Evolutionary conservation across 2,113 vertebrate genomes (phyloP).

Genomic region (Lethenteron reissneri): DNA sequence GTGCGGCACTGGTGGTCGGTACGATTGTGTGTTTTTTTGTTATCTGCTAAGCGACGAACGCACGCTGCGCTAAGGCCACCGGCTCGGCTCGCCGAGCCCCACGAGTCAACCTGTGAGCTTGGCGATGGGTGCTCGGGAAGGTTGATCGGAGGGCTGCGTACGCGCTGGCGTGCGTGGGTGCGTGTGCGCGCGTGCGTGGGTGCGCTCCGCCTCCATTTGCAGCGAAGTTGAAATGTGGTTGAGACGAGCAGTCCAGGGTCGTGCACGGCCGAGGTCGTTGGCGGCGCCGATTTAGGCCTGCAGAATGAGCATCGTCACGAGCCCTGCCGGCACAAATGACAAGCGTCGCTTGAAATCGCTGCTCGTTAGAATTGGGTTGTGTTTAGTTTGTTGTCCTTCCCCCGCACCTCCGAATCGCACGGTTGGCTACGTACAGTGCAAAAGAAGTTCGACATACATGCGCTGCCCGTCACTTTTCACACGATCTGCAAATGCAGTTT

Average conservation of each 20-base stretch:
- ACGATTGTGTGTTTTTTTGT: neutral
- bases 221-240: too few species aligned
- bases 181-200: neutral
- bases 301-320: conserved; percentile 95
- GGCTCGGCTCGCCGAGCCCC: neutral
- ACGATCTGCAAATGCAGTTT: too few species aligned
- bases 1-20: neutral
- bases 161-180: neutral
- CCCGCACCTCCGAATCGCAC: too few species aligned
- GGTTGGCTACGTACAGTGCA: too few species aligned
- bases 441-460: too few species aligned
- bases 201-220: neutral
- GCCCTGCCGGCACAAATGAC: conserved; percentile 32
- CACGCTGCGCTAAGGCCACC: neutral
- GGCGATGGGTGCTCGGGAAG: neutral
- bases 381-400: too few species aligned
- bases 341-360: too few species aligned
- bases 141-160: neutral
- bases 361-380: too few species aligned
- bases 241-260: too few species aligned
- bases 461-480: too few species aligned
- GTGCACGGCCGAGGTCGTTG: neutral
- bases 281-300: conserved; percentile 24
- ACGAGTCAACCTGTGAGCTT: neutral
- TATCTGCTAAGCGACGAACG: neutral